Percentiles rank a stretch among this genome's conserved stretches.
Conservation (phyloP, 2,888 invertebrate genomes). For the Geotrupes spiniger region DNA sequence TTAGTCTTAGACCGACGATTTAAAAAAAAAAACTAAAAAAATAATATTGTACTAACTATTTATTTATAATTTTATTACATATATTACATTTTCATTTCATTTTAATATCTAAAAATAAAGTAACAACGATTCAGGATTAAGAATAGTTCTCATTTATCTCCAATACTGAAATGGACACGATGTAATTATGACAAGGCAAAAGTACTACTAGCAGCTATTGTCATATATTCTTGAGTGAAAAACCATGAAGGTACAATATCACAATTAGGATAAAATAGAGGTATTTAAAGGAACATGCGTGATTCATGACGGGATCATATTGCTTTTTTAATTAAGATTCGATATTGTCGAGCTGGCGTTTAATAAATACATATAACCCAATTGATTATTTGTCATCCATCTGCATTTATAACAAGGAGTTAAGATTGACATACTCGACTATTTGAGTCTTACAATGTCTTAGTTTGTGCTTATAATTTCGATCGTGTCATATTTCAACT, state of each 20-base stretch:
- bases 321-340: too few relatives aligned
- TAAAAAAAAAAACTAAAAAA: too few relatives aligned
- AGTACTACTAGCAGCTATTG: conserved; percentile 15
- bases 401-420: too few relatives aligned
- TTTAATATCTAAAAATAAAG: conserved; percentile 21
- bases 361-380: too few relatives aligned
- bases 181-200: conserved; percentile 13
- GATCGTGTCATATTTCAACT: too few relatives aligned
- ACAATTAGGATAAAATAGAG: conserved; percentile 28
- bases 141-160: conserved; percentile 3
- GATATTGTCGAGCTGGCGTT: too few relatives aligned
- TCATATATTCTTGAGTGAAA: conserved; percentile 13
- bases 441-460: too few relatives aligned
- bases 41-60: conserved; percentile 1
- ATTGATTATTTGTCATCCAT: too few relatives aligned
- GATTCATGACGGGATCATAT: conserved; percentile 14
- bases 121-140: conserved; percentile 14
- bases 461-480: too few relatives aligned
- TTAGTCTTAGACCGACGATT: too few relatives aligned
- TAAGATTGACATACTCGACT: too few relatives aligned
- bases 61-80: conserved; percentile 17
- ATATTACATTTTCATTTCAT: conserved; percentile 20
- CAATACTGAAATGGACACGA: conserved; percentile 20
- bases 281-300: conserved; percentile 25
- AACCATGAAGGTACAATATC: conserved; percentile 25